phyloP scores from a whole-genome alignment of 2,797 vertebrate genomes.

The Craterocephalus amniculus region DNA sequence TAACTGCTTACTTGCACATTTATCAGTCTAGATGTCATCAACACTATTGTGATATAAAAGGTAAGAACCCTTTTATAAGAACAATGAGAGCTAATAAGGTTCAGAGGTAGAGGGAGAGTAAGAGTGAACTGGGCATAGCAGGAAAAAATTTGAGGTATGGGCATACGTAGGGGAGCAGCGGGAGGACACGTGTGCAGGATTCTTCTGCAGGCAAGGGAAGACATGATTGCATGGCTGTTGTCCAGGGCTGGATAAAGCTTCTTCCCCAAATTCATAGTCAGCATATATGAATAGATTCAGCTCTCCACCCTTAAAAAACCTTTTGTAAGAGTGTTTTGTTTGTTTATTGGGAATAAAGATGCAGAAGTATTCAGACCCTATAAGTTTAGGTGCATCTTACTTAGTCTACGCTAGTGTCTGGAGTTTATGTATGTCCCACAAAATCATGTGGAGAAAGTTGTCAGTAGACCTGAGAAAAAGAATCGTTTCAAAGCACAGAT shows the following conservation, averaged over 20 bases:
- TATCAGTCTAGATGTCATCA: background rate
- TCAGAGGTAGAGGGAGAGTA: background rate
- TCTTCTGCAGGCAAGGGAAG: background rate
- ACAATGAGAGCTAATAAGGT: background rate
- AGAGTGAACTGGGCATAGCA: background rate
- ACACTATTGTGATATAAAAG: background rate
- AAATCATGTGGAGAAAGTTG: background rate
- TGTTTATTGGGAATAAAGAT: background rate
- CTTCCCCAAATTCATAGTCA: background rate
- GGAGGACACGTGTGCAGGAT: background rate
- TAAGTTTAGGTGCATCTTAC: background rate
- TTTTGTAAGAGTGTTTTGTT: background rate
- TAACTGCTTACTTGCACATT: background rate
- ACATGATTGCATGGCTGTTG: background rate
- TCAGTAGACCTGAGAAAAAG: background rate
- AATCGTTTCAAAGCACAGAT: background rate
- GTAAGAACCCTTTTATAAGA: background rate
- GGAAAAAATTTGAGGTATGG: background rate
- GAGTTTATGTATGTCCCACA: background rate
- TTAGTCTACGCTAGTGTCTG: background rate
- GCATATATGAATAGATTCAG: background rate
- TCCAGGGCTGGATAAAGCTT: background rate
- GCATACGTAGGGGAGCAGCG: background rate
- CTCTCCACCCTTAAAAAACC: background rate
- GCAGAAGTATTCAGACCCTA: background rate